phyloP scores from a whole-genome alignment of 2,888 invertebrate species.

The Thera britannica region DNA sequence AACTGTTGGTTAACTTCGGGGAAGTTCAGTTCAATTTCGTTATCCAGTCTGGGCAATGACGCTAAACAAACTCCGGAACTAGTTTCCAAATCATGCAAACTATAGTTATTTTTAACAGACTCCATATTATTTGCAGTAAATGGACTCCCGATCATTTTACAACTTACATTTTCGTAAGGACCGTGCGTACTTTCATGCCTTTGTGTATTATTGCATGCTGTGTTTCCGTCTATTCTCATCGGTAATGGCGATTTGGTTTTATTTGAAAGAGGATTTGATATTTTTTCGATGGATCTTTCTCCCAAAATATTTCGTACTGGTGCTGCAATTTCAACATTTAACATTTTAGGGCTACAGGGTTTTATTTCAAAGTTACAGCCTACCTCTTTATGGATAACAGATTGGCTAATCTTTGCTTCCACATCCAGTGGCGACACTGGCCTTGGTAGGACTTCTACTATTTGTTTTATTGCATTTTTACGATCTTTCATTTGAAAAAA shows the following conservation, averaged over 20 bases:
- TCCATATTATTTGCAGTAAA: conserved; percentile 58
- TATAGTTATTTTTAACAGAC: conserved; percentile 65
- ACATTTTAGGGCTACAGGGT: conserved; percentile 81
- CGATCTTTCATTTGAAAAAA: conserved; percentile 47
- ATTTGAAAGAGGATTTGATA: conserved; percentile 63
- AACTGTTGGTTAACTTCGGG: conserved; percentile 82
- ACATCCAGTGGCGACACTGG: conserved; percentile 79
- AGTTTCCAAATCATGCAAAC: conserved; percentile 74
- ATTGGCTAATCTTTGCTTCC: conserved; percentile 82
- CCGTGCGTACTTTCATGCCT: conserved; percentile 47
- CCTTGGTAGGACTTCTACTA: conserved; percentile 55
- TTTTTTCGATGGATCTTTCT: conserved; percentile 76
- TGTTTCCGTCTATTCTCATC: conserved; percentile 52
- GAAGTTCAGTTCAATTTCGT: conserved; percentile 78
- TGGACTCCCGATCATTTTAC: conserved; percentile 70
- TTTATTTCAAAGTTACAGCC: conserved; percentile 83
- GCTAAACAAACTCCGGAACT: conserved; percentile 76
- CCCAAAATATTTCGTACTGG: conserved; percentile 68
- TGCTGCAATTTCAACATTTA: conserved; percentile 75
- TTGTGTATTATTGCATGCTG: conserved; percentile 50
- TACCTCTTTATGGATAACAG: conserved; percentile 82
- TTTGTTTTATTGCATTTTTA: conserved; percentile 43
- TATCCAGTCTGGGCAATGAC: conserved; percentile 75
- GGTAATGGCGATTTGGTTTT: conserved; percentile 57
- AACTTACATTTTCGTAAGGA: conserved; percentile 60